phyloP scores from a whole-genome alignment of 23 tunicate genomes.

The Halocynthia roretzi region DNA sequence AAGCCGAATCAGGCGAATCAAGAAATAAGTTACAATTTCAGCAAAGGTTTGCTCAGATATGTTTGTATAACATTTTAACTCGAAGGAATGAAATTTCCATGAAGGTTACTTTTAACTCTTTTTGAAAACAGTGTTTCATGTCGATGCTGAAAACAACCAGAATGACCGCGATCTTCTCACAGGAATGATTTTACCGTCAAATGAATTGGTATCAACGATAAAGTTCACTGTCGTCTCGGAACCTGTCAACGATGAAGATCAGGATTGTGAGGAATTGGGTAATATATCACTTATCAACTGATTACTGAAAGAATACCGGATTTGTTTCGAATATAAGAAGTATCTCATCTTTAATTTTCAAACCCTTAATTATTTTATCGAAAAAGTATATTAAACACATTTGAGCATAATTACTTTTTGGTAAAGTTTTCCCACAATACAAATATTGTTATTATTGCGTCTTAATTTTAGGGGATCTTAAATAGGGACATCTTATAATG shows the following conservation, averaged over 20 bases:
- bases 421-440: too few species aligned
- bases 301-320: too few species aligned
- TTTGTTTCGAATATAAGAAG: background rate
- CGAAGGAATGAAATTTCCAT: background rate
- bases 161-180: conserved; percentile 29
- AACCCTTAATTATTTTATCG: background rate
- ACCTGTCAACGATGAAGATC: conserved; percentile 27
- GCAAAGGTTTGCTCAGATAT: conserved; percentile 29
- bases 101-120: background rate
- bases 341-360: background rate
- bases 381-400: too few species aligned
- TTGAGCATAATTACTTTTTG: too few species aligned
- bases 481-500: too few species aligned
- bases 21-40: conserved; percentile 43
- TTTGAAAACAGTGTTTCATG: conserved; percentile 13
- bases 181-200: conserved; percentile 39
- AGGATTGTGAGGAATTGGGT: conserved; percentile 85
- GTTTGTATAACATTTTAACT: background rate
- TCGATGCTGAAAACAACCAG: conserved; percentile 23
- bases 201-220: conserved; percentile 38
- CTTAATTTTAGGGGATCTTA: too few species aligned
- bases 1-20: conserved; percentile 58
- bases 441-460: too few species aligned
- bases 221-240: conserved; percentile 71
- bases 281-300: background rate